phyloP scores from a whole-genome alignment of 1,140 invertebrate species.

The Hypothenemus hampei region DNA sequence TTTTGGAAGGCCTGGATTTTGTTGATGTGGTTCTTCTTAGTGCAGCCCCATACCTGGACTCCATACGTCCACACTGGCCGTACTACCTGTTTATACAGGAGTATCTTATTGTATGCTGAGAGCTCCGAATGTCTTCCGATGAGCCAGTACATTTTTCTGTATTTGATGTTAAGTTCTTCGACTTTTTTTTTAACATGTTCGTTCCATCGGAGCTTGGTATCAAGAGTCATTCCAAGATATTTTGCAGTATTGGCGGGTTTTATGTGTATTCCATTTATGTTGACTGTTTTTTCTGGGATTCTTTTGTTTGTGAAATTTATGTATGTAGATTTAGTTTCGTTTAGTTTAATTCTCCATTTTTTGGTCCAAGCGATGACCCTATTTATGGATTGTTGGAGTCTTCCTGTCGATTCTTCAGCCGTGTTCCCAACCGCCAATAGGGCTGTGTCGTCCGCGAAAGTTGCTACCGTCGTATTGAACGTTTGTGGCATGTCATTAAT shows the following conservation, averaged over 20 bases:
- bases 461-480: slow-evolving; percentile 26
- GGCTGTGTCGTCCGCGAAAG: slow-evolving; percentile 40
- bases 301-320: slow-evolving; percentile 15
- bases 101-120: slow-evolving; percentile 32
- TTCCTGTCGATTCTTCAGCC: not conserved
- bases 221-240: slow-evolving; percentile 36
- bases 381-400: not conserved
- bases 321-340: slow-evolving; percentile 17
- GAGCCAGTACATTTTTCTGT: slow-evolving; percentile 34
- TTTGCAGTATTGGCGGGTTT: slow-evolving; percentile 19
- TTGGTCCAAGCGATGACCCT: not conserved
- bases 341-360: slow-evolving; percentile 7
- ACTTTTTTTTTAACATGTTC: slow-evolving; percentile 33
- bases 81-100: slow-evolving; percentile 36
- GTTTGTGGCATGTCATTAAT: slow-evolving; percentile 34
- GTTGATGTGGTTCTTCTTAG: slow-evolving; percentile 25
- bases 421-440: slow-evolving; percentile 20
- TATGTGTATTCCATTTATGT: not conserved
- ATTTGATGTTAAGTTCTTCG: slow-evolving; percentile 27
- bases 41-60: slow-evolving; percentile 33
- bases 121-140: slow-evolving; percentile 27
- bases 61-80: slow-evolving; percentile 37
- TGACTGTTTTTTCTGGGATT: too few species aligned
- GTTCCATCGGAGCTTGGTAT: slow-evolving; percentile 32
- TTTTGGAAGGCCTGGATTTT: slow-evolving; percentile 35